phyloP scores from a whole-genome alignment of 2,113 vertebrate species.

The Cathartes aura region DNA sequence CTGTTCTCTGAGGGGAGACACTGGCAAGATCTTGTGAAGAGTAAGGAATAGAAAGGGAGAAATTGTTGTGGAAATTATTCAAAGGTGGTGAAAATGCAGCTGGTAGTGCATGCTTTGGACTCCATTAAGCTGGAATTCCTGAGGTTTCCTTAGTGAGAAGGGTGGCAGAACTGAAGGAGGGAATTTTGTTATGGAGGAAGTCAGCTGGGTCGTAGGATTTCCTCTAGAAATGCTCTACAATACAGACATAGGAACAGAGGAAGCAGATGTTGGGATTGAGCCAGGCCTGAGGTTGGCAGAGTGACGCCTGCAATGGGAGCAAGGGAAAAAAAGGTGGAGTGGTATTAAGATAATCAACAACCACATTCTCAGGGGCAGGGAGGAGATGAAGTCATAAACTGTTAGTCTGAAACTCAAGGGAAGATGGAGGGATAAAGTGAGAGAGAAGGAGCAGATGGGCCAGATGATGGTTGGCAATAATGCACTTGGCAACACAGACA shows the following conservation, averaged over 20 bases:
- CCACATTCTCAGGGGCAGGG: background rate
- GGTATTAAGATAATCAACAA: constrained; percentile 1
- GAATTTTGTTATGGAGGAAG: background rate
- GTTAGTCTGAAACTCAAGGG: constrained; percentile 18
- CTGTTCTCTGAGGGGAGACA: background rate
- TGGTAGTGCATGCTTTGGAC: background rate
- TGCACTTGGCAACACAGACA: background rate
- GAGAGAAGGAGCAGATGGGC: background rate
- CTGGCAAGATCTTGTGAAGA: background rate
- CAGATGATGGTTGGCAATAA: background rate
- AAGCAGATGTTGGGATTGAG: constrained; percentile 5
- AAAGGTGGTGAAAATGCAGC: background rate
- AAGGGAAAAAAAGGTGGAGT: background rate
- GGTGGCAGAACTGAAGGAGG: background rate
- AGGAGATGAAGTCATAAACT: constrained; percentile 23
- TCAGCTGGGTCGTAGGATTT: background rate
- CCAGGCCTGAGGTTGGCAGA: constrained; percentile 21
- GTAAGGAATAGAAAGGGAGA: background rate
- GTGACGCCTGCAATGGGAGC: background rate
- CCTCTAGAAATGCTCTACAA: constrained; percentile 25
- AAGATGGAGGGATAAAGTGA: constrained; percentile 43
- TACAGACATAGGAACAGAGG: constrained; percentile 1
- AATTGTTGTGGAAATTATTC: background rate
- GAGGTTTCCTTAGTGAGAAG: background rate
- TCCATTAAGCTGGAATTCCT: background rate